Evolutionary conservation across 2,113 vertebrate genomes (phyloP).

Genomic region (Hemiscyllium ocellatum): DNA sequence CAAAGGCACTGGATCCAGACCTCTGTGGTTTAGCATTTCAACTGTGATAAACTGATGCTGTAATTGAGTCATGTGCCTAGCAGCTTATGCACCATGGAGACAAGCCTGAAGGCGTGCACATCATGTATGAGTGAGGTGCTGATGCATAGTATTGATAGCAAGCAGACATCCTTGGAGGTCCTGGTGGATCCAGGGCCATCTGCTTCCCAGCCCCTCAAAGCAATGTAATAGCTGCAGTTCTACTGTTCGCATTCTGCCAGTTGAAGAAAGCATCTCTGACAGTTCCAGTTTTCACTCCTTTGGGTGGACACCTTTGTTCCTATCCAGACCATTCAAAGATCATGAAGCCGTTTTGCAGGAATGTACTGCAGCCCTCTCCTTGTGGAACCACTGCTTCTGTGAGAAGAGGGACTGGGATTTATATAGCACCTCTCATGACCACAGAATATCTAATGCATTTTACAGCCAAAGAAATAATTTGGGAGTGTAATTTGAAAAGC

Average conservation of each 20-base stretch:
- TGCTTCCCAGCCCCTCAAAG: neutral
- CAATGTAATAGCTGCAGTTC: neutral
- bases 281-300: neutral
- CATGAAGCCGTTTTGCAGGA: neutral
- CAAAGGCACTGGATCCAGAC: neutral
- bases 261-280: neutral
- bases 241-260: neutral
- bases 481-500: neutral
- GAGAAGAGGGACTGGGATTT: neutral
- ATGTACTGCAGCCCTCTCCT: neutral
- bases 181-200: neutral
- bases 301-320: neutral
- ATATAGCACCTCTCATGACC: neutral
- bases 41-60: neutral
- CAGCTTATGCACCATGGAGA: neutral
- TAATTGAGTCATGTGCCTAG: constrained; percentile 5
- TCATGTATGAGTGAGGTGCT: constrained; percentile 12
- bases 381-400: neutral
- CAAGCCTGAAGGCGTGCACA: neutral
- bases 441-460: neutral
- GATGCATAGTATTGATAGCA: neutral
- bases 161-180: neutral
- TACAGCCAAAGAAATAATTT: neutral
- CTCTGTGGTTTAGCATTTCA: neutral
- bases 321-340: neutral